These are phyloP conservation scores for Anseranas semipalmata DNA, from an alignment of 2,113 vertebrate species.

Conservation along the genomic window DNA sequence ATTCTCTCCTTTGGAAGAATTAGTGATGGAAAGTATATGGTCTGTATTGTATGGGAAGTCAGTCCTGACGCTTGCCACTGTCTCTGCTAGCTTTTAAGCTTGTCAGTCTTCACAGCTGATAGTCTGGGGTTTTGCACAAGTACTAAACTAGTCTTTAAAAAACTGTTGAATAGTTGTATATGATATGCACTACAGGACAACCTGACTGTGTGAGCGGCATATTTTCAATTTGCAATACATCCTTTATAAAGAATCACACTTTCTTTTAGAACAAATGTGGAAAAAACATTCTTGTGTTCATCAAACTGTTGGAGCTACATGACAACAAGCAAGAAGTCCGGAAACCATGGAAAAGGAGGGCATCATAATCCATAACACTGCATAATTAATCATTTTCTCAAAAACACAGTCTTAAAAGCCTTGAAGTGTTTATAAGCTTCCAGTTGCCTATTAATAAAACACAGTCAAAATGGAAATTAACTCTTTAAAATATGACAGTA, in stretches of 20 bases:
- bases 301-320: constrained; percentile 40
- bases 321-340: constrained; percentile 46
- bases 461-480: constrained; percentile 60
- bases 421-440: constrained; percentile 63
- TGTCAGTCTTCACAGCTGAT: constrained; percentile 12
- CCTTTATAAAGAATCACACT: constrained; percentile 6
- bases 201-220: not conserved
- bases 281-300: constrained; percentile 36
- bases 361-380: constrained; percentile 67
- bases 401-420: constrained; percentile 53
- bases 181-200: not conserved
- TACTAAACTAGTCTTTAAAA: not conserved
- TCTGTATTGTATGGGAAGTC: not conserved
- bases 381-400: constrained; percentile 73
- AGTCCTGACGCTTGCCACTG: not conserved
- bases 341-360: constrained; percentile 62
- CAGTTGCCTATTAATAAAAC: constrained; percentile 61
- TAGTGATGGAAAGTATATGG: not conserved
- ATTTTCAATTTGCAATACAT: constrained; percentile 20
- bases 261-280: not conserved
- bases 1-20: constrained; percentile 5
- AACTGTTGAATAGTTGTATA: not conserved
- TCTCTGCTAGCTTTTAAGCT: not conserved
- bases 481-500: constrained; percentile 41
- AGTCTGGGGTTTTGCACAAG: not conserved